These are phyloP conservation scores for Palaemon carinicauda DNA, from an alignment of 1,140 invertebrate species.

Conservation along the genomic window DNA sequence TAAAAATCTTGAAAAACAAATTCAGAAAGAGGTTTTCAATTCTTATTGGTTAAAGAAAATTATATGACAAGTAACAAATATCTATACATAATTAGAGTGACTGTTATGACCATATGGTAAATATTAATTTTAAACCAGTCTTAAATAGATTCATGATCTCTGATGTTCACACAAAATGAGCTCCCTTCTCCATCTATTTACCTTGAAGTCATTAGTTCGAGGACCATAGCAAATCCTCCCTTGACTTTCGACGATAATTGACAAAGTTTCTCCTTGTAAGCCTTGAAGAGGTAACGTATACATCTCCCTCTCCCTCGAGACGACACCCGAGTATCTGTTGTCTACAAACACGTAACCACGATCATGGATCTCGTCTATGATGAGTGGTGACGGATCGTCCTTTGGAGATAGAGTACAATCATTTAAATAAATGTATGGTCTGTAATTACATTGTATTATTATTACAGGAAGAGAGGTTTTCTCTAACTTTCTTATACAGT, in stretches of 20 bases:
- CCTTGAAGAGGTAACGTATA: constrained; percentile 62
- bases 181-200: not conserved
- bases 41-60: no score
- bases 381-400: constrained; percentile 69
- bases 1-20: no score
- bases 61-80: no score
- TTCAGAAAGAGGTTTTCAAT: no score
- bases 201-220: constrained; percentile 64
- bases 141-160: no score
- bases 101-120: no score
- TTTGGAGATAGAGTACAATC: constrained; percentile 54
- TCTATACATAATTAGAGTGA: no score
- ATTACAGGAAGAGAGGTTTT: no score
- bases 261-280: constrained; percentile 62
- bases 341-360: constrained; percentile 79
- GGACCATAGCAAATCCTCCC: constrained; percentile 66
- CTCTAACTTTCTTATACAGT: no score
- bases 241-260: constrained; percentile 69
- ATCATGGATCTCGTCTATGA: constrained; percentile 73
- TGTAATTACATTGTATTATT: no score
- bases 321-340: constrained; percentile 60
- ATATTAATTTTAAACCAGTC: no score
- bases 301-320: constrained; percentile 61
- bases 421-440: not conserved
- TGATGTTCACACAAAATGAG: not conserved